Conservation (phyloP, 1,140 invertebrate genomes). For the Lethrus apterus region DNA sequence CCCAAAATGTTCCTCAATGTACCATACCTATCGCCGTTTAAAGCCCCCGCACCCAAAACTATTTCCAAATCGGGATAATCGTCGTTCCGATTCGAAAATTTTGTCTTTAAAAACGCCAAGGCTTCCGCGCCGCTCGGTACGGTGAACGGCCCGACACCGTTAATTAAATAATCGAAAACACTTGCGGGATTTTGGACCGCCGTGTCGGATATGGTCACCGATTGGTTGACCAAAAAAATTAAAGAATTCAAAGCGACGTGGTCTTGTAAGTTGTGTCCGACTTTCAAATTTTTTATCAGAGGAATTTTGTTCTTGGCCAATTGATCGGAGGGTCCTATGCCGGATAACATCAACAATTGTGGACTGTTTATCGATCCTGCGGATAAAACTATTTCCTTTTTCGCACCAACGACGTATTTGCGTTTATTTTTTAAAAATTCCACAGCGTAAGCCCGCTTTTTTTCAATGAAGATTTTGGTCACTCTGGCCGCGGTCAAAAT, state of each 20-base stretch:
- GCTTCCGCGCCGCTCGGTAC: slow-evolving; percentile 77
- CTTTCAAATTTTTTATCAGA: slow-evolving; percentile 61
- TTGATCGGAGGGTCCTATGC: slow-evolving; percentile 75
- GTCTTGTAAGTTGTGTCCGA: slow-evolving; percentile 82
- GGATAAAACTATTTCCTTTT: slow-evolving; percentile 79
- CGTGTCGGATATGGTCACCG: slow-evolving; percentile 71
- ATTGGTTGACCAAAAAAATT: slow-evolving; percentile 68
- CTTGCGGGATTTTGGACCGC: slow-evolving; percentile 67
- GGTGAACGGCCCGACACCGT: slow-evolving; percentile 75
- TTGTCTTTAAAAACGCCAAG: slow-evolving; percentile 58
- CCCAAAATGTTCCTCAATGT: slow-evolving; percentile 54
- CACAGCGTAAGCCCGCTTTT: slow-evolving; percentile 56
- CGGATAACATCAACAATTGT: slow-evolving; percentile 87
- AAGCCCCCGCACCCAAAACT: slow-evolving; percentile 61
- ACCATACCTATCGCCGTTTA: slow-evolving; percentile 66
- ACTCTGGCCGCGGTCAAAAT: slow-evolving; percentile 59
- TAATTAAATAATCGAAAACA: slow-evolving; percentile 64
- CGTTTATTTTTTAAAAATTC: slow-evolving; percentile 65
- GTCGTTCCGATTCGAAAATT: slow-evolving; percentile 35
- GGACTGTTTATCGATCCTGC: slow-evolving; percentile 84
- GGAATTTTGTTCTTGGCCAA: slow-evolving; percentile 60
- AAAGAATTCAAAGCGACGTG: slow-evolving; percentile 79
- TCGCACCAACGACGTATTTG: slow-evolving; percentile 61
- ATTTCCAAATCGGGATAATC: slow-evolving; percentile 70
- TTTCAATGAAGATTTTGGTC: slow-evolving; percentile 60